Base-by-base conservation (phyloP, 2,797 vertebrate species). In the Emydoidea blandingii region DNA sequence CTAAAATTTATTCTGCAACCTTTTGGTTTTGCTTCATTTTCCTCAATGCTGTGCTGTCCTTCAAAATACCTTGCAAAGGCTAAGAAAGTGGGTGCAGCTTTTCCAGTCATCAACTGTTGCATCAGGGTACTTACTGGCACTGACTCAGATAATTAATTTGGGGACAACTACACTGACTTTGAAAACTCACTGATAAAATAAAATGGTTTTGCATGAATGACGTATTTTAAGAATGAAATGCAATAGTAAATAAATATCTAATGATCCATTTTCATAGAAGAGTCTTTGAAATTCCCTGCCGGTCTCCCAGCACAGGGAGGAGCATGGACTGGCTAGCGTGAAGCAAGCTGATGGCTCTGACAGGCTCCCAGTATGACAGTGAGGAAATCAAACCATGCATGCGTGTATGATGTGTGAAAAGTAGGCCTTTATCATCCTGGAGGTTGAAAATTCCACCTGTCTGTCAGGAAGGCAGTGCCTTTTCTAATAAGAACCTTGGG, bases 131-230 rank as follows among this genome's bases (percentile, higher is more conserved):
- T 92, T 86, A 91, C 79, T 80, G 25, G 85, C 50, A 81, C 80
- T 34, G 50, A 2, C 90, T 90, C 44, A 50, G 50, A 57, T 44
- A 81, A 34, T 56, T 81, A 88, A 0, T 91, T 87, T 74, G 90
- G 85, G 53, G 96, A 94, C 86, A 87, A 93, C 89, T 8, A 3
- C 10, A 31, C 65, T 56, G 89, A 53, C 87, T 91, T 83, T 72
- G 47, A 94, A 91, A 83, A 87, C 50, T 53, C 23, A 65, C 78
- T n/a, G 47, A 37, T 65, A 5, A 93, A 88, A 72, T 79, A 41
- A 16, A 47, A 65, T 62, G 87, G 85, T 90, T 72, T 94, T 94
- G 78, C 47, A 80, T 79, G 87, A 94, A 79, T 79, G 76, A 49
- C 18, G n/a, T 90, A 65, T 50, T 92, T 95, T 74, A 86, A 68